phyloP scores from a whole-genome alignment of 2,797 vertebrate species.

The Chelonia mydas region DNA sequence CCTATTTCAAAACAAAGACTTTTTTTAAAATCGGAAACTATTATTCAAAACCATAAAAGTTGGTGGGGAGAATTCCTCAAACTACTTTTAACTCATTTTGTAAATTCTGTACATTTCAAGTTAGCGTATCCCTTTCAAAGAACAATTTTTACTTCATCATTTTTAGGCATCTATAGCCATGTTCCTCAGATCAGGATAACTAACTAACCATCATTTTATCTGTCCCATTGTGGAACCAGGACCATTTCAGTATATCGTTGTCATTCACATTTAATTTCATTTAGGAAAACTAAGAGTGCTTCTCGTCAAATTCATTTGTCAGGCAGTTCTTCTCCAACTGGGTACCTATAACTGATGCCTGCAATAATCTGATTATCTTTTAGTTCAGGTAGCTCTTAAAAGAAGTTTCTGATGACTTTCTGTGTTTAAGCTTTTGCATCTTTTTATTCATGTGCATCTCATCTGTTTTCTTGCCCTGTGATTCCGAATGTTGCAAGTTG shows the following conservation, averaged over 20 bases:
- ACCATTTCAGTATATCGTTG: not conserved
- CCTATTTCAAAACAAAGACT: not conserved
- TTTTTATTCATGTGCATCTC: not conserved
- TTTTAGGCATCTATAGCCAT: not conserved
- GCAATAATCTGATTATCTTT: not conserved
- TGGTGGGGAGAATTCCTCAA: not conserved
- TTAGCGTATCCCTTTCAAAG: not conserved
- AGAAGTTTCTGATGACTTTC: not conserved
- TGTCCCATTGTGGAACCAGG: not conserved
- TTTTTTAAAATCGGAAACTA: not conserved
- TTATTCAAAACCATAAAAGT: not conserved
- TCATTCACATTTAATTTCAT: not conserved
- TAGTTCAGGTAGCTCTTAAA: not conserved
- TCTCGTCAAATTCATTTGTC: not conserved
- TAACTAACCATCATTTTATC: not conserved
- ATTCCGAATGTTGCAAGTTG: not conserved
- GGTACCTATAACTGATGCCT: not conserved
- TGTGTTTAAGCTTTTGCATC: not conserved
- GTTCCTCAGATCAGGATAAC: not conserved
- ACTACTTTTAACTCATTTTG: not conserved
- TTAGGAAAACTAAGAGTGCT: not conserved
- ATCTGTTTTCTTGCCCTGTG: not conserved
- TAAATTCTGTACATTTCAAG: not conserved
- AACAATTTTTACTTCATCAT: not conserved
- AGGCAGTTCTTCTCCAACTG: not conserved